A percentile compares a stretch with the other conserved stretches of the same genome.
Evolutionary conservation across 1,140 invertebrate species (phyloP).

Genomic region (Pseudoatta argentina): DNA sequence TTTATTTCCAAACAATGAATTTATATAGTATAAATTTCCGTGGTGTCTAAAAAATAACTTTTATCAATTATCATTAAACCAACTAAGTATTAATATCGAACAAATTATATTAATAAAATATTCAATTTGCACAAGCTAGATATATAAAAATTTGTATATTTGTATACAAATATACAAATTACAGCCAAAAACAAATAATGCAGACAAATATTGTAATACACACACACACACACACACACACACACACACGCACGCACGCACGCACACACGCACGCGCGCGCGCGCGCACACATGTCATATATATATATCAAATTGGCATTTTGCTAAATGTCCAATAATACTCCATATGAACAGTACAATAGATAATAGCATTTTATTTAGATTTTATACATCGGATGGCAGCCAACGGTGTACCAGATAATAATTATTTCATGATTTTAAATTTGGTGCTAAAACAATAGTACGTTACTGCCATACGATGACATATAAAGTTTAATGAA

Average conservation of each 20-base stretch:
- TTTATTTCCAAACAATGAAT: neutral
- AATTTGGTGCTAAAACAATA: conserved; percentile 32
- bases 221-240: no score
- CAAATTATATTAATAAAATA: conserved; percentile 4
- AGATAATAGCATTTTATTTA: conserved; percentile 47
- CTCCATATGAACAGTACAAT: conserved; percentile 59
- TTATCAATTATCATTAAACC: neutral
- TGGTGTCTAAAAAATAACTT: neutral
- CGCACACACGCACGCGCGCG: neutral
- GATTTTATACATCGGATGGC: conserved; percentile 40
- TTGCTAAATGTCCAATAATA: conserved; percentile 19
- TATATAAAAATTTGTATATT: conserved; percentile 41
- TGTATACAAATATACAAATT: conserved; percentile 52
- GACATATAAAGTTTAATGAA: conserved; percentile 20
- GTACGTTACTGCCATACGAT: neutral
- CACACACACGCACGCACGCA: no score
- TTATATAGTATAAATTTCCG: conserved; percentile 34
- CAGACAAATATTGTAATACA: neutral
- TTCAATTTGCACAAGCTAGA: conserved; percentile 25
- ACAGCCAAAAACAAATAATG: conserved; percentile 2
- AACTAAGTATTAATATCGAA: neutral
- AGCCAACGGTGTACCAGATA: conserved; percentile 27
- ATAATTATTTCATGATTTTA: conserved; percentile 11
- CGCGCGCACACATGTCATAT: neutral
- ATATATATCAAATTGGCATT: conserved; percentile 3